phyloP scores from a whole-genome alignment of 2,113 vertebrate species.

The Heterotilapia buettikoferi region DNA sequence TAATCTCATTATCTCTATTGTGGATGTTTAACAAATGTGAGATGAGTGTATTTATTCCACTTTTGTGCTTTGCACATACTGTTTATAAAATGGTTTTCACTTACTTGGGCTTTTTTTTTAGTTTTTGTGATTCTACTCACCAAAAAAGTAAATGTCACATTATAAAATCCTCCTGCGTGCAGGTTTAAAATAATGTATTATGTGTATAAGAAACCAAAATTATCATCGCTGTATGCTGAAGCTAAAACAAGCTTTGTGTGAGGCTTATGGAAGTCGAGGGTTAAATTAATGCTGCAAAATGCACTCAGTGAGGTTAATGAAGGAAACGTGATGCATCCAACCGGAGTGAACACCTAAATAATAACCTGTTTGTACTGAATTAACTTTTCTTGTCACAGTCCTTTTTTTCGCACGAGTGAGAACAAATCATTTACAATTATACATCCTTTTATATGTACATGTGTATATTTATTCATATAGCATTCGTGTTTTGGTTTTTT shows the following conservation, averaged over 20 bases:
- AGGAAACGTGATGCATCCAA: not conserved
- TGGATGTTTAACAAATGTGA: not conserved
- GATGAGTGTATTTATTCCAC: not conserved
- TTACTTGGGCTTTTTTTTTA: not conserved
- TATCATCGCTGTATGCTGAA: accelerated
- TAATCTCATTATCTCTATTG: not conserved
- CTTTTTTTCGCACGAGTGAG: not conserved
- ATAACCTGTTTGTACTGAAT: not conserved
- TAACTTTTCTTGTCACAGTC: not conserved
- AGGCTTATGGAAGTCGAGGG: not conserved
- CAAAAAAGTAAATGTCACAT: not conserved
- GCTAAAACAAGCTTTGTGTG: not conserved
- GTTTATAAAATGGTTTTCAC: not conserved
- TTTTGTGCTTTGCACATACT: not conserved
- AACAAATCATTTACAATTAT: not conserved
- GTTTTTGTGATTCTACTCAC: not conserved
- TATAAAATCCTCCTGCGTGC: not conserved
- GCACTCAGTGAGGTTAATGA: not conserved
- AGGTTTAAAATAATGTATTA: not conserved
- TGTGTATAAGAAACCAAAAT: not conserved
- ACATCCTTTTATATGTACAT: not conserved
- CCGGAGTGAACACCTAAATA: not conserved
- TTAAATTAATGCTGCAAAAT: not conserved
- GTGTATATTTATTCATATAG: not conserved
- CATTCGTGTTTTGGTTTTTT: not conserved